phyloP scores from a whole-genome alignment of 2,888 invertebrate species.

The Cryptophagus acutangulus region DNA sequence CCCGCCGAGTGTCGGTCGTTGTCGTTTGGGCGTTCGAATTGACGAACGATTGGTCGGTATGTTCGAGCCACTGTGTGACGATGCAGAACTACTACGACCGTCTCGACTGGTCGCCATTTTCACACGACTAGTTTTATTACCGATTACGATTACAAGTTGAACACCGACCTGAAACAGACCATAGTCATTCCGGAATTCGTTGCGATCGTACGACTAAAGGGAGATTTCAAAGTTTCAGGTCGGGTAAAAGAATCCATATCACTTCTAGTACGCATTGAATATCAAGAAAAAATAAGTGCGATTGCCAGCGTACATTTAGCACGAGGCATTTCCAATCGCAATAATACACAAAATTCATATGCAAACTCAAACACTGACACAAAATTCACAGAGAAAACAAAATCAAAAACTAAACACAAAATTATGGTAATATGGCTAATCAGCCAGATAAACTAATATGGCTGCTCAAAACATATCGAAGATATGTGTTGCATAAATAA shows the following conservation, averaged over 20 bases:
- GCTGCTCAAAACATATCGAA: too few relatives aligned
- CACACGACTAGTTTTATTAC: constrained; percentile 2
- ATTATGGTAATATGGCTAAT: too few relatives aligned
- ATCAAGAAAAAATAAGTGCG: constrained; percentile 11
- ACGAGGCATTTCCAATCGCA: too few relatives aligned
- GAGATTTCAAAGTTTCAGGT: constrained; percentile 35
- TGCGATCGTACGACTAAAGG: too few relatives aligned
- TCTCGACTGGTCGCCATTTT: constrained; percentile 45
- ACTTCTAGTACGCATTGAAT: constrained; percentile 2
- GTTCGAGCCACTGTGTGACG: constrained; percentile 45
- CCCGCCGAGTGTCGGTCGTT: constrained; percentile 53
- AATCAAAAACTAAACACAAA: too few relatives aligned
- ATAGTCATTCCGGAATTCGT: constrained; percentile 11
- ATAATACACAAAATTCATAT: too few relatives aligned
- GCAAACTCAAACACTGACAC: too few relatives aligned
- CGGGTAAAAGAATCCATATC: constrained; percentile 32
- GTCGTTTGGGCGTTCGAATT: constrained; percentile 50
- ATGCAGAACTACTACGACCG: constrained; percentile 49
- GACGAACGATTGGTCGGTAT: constrained; percentile 45
- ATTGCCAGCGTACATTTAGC: too few relatives aligned
- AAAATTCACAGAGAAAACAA: too few relatives aligned
- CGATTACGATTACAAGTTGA: constrained; percentile 23
- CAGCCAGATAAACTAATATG: too few relatives aligned
- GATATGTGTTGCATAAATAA: too few relatives aligned
- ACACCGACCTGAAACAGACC: constrained; percentile 57